Evolutionary conservation across 2,888 invertebrate genomes (phyloP).

Genomic region (Schizaphis graminum): DNA sequence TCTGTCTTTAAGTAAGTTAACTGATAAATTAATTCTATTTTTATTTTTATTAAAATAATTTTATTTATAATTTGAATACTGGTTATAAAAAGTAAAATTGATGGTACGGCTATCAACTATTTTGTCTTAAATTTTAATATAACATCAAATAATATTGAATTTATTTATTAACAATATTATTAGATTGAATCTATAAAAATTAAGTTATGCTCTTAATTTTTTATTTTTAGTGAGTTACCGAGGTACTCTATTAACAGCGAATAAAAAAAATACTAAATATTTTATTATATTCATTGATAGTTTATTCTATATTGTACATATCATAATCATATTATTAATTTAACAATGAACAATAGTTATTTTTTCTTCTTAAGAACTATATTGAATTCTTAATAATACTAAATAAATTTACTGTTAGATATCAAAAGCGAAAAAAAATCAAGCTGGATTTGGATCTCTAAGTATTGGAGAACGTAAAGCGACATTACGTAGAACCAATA

Average conservation of each 20-base stretch:
- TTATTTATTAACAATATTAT: neutral
- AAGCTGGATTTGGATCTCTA: slow-evolving; percentile 81
- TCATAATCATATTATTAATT: neutral
- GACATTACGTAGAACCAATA: slow-evolving; percentile 89
- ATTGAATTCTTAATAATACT: neutral
- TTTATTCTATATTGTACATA: neutral
- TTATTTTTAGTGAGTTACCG: neutral
- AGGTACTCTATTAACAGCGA: neutral
- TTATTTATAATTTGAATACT: neutral
- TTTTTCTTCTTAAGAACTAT: neutral
- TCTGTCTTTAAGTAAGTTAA: neutral
- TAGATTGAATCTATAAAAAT: neutral
- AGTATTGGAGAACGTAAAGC: slow-evolving; percentile 90
- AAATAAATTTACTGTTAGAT: slow-evolving; percentile 70
- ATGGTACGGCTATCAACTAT: neutral
- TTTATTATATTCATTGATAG: neutral
- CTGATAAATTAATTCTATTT: neutral
- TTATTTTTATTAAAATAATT: neutral
- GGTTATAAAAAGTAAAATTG: neutral
- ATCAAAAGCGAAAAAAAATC: slow-evolving; percentile 80
- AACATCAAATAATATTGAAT: neutral
- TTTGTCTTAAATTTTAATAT: neutral
- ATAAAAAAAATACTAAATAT: neutral
- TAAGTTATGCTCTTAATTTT: neutral
- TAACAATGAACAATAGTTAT: neutral